Percentiles rank a stretch among this genome's conserved stretches.
Conservation (phyloP, 1,140 invertebrate species). For the Alviniconcha marisindica region DNA sequence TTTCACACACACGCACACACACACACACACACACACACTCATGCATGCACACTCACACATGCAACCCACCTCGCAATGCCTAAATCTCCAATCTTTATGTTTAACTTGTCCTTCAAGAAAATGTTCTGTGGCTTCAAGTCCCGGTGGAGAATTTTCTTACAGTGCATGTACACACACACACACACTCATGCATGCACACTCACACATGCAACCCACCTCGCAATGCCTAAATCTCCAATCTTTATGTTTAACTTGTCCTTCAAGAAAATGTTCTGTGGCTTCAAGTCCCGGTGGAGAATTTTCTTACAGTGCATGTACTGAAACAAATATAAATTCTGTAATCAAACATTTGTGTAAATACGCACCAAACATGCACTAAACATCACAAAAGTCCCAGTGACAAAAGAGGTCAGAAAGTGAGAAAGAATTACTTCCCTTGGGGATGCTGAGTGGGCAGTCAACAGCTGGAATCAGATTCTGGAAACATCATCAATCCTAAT, state of each 20-base stretch:
- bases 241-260: conserved; percentile 54
- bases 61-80: conserved; percentile 63
- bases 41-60: neutral
- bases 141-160: conserved; percentile 61
- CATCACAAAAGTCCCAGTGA: neutral
- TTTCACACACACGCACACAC: too few species aligned
- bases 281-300: conserved; percentile 64
- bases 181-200: neutral
- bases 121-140: conserved; percentile 66
- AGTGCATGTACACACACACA: conserved; percentile 36
- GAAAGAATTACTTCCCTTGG: too few species aligned
- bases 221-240: conserved; percentile 64
- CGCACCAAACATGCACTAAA: neutral
- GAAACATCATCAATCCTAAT: too few species aligned
- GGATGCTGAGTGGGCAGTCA: too few species aligned
- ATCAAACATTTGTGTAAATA: too few species aligned
- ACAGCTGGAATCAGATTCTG: too few species aligned
- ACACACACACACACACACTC: neutral
- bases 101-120: conserved; percentile 53
- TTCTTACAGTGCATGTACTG: conserved; percentile 64
- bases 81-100: conserved; percentile 62
- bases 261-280: conserved; percentile 64
- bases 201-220: conserved; percentile 53
- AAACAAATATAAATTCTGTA: conserved; percentile 18
- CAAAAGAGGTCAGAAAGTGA: neutral